phyloP scores from a whole-genome alignment of 2,113 vertebrate genomes.

The Neolamprologus longior region DNA sequence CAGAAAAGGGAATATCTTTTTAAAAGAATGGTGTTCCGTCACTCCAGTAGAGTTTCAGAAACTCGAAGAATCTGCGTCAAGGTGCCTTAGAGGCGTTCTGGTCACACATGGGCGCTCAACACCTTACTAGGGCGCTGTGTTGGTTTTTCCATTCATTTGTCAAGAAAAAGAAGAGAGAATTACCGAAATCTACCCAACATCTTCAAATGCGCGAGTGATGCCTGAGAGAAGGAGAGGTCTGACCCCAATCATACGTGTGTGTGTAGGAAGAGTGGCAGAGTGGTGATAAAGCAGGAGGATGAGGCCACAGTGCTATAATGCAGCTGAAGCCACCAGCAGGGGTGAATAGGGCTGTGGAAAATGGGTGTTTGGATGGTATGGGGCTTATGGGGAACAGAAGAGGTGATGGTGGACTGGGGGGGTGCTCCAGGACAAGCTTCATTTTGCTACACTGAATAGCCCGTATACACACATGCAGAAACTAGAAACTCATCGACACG shows the following conservation, averaged over 20 bases:
- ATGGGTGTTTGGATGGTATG: constrained; percentile 2
- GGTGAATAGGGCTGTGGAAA: neutral
- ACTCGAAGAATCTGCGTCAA: neutral
- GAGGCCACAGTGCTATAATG: constrained; percentile 34
- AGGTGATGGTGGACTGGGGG: neutral
- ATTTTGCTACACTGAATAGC: constrained; percentile 30
- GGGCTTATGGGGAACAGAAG: neutral
- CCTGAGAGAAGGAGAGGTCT: constrained; percentile 37
- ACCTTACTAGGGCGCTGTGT: neutral
- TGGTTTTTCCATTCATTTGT: neutral
- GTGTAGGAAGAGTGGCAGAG: constrained; percentile 28
- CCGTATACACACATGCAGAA: neutral
- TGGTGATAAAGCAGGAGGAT: constrained; percentile 55
- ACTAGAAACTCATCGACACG: neutral
- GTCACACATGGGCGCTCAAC: neutral
- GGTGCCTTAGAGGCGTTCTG: neutral
- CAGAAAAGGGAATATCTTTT: neutral
- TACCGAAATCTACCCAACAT: neutral
- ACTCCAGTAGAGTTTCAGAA: neutral
- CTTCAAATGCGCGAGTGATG: constrained; percentile 55
- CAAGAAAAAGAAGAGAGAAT: neutral
- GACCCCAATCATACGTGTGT: constrained; percentile 62
- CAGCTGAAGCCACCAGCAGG: constrained; percentile 57
- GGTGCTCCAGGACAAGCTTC: constrained; percentile 41
- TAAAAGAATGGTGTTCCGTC: neutral